Percentiles rank a stretch among this genome's conserved stretches.
These are phyloP conservation scores for Drosophila picticornis DNA, from an alignment of 2,888 invertebrate genomes.

Conservation along the genomic window DNA sequence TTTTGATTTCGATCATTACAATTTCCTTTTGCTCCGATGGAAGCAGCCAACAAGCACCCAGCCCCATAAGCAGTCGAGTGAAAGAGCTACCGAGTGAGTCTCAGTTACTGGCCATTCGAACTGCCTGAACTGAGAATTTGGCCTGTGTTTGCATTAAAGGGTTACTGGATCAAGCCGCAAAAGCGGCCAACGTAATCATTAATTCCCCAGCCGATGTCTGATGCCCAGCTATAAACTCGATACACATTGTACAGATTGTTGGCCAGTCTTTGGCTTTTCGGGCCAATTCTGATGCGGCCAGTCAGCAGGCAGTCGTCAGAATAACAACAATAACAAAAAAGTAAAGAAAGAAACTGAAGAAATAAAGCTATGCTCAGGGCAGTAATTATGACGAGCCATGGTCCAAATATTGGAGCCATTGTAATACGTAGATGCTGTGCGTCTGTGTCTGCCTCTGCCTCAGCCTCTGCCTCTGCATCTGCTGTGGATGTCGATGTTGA, in stretches of 20 bases:
- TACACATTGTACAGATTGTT: conserved; percentile 70
- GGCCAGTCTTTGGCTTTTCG: conserved; percentile 30
- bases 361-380: conserved; percentile 60
- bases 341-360: conserved; percentile 1
- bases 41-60: conserved; percentile 12
- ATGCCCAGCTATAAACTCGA: conserved; percentile 61
- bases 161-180: conserved; percentile 79
- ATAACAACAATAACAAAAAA: conserved; percentile 18
- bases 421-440: conserved; percentile 54
- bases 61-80: conserved; percentile 41
- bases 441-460: conserved; percentile 16
- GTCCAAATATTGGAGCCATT: conserved; percentile 75
- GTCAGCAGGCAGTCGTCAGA: conserved; percentile 34
- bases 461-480: conserved; percentile 8
- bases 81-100: conserved; percentile 73
- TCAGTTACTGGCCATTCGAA: conserved; percentile 42
- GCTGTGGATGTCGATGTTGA: conserved; percentile 23
- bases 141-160: conserved; percentile 67
- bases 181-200: conserved; percentile 67
- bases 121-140: conserved; percentile 34
- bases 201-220: conserved; percentile 72
- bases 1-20: conserved; percentile 81
- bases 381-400: conserved; percentile 75
- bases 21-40: conserved; percentile 73
- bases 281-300: conserved; percentile 25